Percentiles rank a stretch among this genome's conserved stretches.
Conservation (phyloP, 2,888 invertebrate genomes). For the Watsonalla binaria region DNA sequence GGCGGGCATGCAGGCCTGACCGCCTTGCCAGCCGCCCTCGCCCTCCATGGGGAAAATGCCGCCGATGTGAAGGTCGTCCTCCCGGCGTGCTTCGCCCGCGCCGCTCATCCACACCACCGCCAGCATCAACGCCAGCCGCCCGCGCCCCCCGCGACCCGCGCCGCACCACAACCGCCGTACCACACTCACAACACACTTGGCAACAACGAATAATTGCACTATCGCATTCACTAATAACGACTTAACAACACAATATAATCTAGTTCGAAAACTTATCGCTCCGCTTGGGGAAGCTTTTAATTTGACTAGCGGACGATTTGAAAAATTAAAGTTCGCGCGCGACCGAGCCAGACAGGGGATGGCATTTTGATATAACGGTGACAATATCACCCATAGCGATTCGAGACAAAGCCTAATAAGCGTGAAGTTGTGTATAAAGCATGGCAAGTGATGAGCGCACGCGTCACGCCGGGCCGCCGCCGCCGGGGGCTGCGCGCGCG, state of each 20-base stretch:
- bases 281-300: conserved; percentile 61
- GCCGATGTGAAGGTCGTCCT: conserved; percentile 94
- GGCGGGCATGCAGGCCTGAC: conserved; percentile 98
- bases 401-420: conserved; percentile 74
- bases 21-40: conserved; percentile 98
- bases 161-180: conserved; percentile 30
- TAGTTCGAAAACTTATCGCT: conserved; percentile 66
- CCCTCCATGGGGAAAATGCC: conserved; percentile 99
- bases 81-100: conserved; percentile 61
- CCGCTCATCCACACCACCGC: conserved; percentile 54
- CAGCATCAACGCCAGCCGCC: conserved; percentile 37
- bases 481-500: conserved; percentile 45
- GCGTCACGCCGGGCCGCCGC: conserved; percentile 44
- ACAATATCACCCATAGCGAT: conserved; percentile 52
- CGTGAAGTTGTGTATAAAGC: conserved; percentile 61
- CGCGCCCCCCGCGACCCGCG: conserved; percentile 20
- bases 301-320: conserved; percentile 76
- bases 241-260: conserved; percentile 60
- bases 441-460: conserved; percentile 40
- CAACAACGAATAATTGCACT: conserved; percentile 75
- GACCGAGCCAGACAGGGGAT: conserved; percentile 44
- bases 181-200: conserved; percentile 58
- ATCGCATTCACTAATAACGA: conserved; percentile 67
- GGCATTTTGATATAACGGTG: conserved; percentile 46
- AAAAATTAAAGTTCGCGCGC: conserved; percentile 65